Evolutionary conservation across 2,888 invertebrate genomes (phyloP), one percentile per base, ranked within the genome.

Genomic region (Xestia rhomboidea): DNA sequence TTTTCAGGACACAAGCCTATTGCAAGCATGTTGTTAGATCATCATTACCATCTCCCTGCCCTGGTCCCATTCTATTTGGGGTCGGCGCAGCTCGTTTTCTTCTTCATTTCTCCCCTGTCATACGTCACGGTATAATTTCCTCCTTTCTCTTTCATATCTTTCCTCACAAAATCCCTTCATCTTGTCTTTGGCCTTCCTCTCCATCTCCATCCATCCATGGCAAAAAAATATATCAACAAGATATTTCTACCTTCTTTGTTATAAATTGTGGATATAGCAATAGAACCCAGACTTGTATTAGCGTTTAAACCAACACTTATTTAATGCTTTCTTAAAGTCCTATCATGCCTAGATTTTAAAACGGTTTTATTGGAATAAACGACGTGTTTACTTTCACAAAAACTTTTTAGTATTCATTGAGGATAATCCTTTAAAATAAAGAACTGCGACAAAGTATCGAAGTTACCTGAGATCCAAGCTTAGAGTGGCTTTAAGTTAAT

Each of bases 381-480:
- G 18, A 44, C 57, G 57, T 38, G 46, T 34, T 60, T n/a, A 41
- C 44, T 46, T 63, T 15, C 13, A 11, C n/a, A 60, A 60, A 60
- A 62, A 10, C 68, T 64, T 79, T 66, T 80, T 76, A 80, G 71
- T 81, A 80, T 80, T 84, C 67, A 63, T 68, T 70, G 63, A 27
- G 27, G 34, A 66, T 76, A 76, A 81, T 70, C 70, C 77, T 85
- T 70, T 73, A 24, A 81, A 84, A 76, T 70, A 70, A 73, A 73
- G 51, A 46, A 63, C 57, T 41, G 57, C 21, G 51, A 54, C 18
- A 69, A 49, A 69, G 77, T 49, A 71, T 70, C 54, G 30, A 38
- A 82, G n/a, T 63, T 60, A 64, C 44, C 49, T 68, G 30, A 73
- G 21, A 72, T 51, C 63, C 15, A 68, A 41, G 69, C 63, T 76